phyloP scores from a whole-genome alignment of 2,113 vertebrate species.

The Grammomys dolichurus region DNA sequence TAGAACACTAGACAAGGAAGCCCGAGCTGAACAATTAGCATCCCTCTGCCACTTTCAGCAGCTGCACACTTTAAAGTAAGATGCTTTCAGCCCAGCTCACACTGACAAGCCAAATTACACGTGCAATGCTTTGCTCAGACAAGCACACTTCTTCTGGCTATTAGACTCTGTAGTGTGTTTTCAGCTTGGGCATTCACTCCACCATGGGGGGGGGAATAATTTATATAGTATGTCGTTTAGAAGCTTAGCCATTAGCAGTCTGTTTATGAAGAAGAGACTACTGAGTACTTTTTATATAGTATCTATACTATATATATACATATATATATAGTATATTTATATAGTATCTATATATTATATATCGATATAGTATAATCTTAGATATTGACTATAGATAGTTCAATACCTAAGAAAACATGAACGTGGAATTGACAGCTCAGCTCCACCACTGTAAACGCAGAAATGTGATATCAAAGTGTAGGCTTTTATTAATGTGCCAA shows the following conservation, averaged over 20 bases:
- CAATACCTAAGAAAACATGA: background rate
- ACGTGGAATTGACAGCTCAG: background rate
- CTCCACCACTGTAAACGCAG: background rate
- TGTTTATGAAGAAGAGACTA: slow-evolving; percentile 48
- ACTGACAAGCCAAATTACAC: slow-evolving; percentile 75
- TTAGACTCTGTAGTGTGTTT: slow-evolving; percentile 60
- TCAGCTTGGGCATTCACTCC: slow-evolving; percentile 62
- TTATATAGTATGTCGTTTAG: slow-evolving; percentile 47
- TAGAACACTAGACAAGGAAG: background rate
- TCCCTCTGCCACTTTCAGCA: background rate
- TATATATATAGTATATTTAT: too few species aligned
- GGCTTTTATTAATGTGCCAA: background rate
- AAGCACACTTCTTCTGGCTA: slow-evolving; percentile 44
- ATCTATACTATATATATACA: too few species aligned
- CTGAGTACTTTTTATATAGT: background rate
- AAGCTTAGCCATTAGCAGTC: background rate
- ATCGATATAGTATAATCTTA: too few species aligned
- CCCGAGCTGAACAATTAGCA: background rate
- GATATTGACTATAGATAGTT: too few species aligned
- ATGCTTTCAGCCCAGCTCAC: slow-evolving; percentile 52
- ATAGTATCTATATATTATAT: too few species aligned
- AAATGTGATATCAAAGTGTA: background rate
- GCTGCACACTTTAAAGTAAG: slow-evolving; percentile 58
- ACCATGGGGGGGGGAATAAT: background rate
- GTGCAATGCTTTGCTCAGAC: slow-evolving; percentile 51